Base-by-base conservation (phyloP, 2,797 vertebrate species). In the Halcyon chelicuti region DNA sequence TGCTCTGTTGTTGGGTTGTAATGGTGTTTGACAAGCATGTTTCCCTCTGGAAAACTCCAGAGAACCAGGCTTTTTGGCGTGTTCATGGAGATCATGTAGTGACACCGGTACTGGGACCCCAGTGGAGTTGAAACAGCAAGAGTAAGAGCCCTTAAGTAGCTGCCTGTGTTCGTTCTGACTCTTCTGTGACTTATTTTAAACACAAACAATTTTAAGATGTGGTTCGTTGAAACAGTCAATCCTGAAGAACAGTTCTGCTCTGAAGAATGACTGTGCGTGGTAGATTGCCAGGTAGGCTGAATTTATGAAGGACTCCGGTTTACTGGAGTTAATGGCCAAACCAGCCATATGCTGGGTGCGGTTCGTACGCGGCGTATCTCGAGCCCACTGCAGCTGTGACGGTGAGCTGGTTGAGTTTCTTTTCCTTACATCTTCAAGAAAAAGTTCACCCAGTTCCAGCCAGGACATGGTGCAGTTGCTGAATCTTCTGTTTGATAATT, bases 11-110 rank as follows among this genome's bases (percentile, higher is more conserved):
- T 9, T 51, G 21, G 17, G 7, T 44, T 61, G 18, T 91, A 79
- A 91, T 85, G 81, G 49, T 87, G 44, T 95, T 93, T 94, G 95
- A 93, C 94, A 92, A 77, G 93, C 86, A 68, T 39, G 87, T 89
- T 76, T 93, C 91, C 78, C 84, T 68, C 71, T 85, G 93, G 91
- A 92, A 91, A 74, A 86, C 78, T 85, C 1, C 0, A 72, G 75
- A 86, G 82, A 44, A 25, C 52, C 29, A 19, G 18, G 11, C 66
- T 58, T 78, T 74, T 62, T 91, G 81, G 47, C 71, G 67, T 28
- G 5, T 95, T 91, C 73, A 23, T 49, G 63, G 72, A 61, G 62
- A 65, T 83, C 35, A 13, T 80, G 90, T 88, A 91, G 78, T 71
- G 85, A 80, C 54, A 83, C 51, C 51, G 22, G 68, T 51, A 18